These are phyloP conservation scores for Hirtodrosophila duncani DNA, from an alignment of 2,888 invertebrate species.

Conservation along the genomic window DNA sequence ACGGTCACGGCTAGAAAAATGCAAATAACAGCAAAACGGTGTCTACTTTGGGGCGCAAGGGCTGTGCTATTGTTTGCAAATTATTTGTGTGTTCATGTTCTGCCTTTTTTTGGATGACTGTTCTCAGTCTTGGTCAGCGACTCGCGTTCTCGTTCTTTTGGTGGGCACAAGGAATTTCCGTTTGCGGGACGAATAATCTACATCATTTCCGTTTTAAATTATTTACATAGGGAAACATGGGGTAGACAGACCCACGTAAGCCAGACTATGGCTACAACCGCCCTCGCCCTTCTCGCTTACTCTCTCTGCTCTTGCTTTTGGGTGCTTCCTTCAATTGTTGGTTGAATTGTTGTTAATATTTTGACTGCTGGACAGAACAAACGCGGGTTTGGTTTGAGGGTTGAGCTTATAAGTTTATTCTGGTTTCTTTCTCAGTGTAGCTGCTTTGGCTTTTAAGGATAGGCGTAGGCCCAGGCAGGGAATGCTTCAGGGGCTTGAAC, in stretches of 20 bases:
- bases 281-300: background rate
- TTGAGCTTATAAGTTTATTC: slow-evolving; percentile 38
- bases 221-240: slow-evolving; percentile 60
- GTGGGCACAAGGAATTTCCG: slow-evolving; percentile 51
- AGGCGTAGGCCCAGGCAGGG: slow-evolving; percentile 27
- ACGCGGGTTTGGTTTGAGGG: slow-evolving; percentile 1
- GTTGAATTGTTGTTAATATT: slow-evolving; percentile 37
- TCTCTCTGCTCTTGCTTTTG: slow-evolving; percentile 21
- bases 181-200: slow-evolving; percentile 57
- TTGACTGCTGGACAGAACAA: background rate
- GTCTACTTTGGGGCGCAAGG: slow-evolving; percentile 25
- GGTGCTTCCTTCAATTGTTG: slow-evolving; percentile 41
- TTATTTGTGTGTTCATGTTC: slow-evolving; percentile 59
- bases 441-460: slow-evolving; percentile 17
- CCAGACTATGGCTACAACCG: background rate
- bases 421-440: slow-evolving; percentile 37
- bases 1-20: slow-evolving; percentile 32
- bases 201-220: slow-evolving; percentile 65
- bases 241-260: slow-evolving; percentile 43
- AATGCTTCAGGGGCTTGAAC: slow-evolving; percentile 37
- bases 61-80: slow-evolving; percentile 52
- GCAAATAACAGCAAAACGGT: slow-evolving; percentile 54
- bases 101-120: background rate
- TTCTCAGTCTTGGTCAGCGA: slow-evolving; percentile 2
- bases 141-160: slow-evolving; percentile 22